A percentile compares a stretch with the other conserved stretches of the same genome.
Evolutionary conservation across 2,113 vertebrate genomes (phyloP).

Genomic region (Mesocricetus auratus): DNA sequence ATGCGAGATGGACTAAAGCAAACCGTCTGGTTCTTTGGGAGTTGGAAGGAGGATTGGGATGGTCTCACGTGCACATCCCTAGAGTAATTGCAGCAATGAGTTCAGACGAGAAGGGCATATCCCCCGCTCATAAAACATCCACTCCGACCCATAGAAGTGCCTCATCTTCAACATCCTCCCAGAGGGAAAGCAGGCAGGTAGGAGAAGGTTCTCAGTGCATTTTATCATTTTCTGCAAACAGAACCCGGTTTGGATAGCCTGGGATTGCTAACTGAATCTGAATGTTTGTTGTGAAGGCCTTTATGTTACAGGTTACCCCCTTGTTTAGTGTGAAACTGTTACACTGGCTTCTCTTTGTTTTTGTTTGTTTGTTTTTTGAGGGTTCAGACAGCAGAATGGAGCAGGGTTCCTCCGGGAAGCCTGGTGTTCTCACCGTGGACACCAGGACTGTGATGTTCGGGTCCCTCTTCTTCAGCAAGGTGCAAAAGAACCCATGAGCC

Average conservation of each 20-base stretch:
- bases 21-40: conserved; percentile 71
- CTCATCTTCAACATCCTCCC: conserved; percentile 95
- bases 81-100: conserved; percentile 91
- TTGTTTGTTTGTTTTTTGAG: background rate
- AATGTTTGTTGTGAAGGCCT: background rate
- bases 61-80: conserved; percentile 82
- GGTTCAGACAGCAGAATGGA: background rate
- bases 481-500: background rate
- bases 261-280: conserved; percentile 18
- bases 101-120: conserved; percentile 94
- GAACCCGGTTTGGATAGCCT: background rate
- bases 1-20: conserved; percentile 84
- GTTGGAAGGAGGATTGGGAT: conserved; percentile 81
- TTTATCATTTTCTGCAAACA: background rate
- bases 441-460: background rate
- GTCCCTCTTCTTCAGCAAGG: background rate
- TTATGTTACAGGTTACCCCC: background rate
- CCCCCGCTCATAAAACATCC: conserved; percentile 92
- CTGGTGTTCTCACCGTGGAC: background rate
- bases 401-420: background rate
- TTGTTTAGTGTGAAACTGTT: background rate
- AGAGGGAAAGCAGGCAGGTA: conserved; percentile 97
- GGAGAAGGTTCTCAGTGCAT: conserved; percentile 62
- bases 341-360: background rate
- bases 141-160: conserved; percentile 97